phyloP scores from a whole-genome alignment of 2,113 vertebrate species.

The Irena cyanogastra region DNA sequence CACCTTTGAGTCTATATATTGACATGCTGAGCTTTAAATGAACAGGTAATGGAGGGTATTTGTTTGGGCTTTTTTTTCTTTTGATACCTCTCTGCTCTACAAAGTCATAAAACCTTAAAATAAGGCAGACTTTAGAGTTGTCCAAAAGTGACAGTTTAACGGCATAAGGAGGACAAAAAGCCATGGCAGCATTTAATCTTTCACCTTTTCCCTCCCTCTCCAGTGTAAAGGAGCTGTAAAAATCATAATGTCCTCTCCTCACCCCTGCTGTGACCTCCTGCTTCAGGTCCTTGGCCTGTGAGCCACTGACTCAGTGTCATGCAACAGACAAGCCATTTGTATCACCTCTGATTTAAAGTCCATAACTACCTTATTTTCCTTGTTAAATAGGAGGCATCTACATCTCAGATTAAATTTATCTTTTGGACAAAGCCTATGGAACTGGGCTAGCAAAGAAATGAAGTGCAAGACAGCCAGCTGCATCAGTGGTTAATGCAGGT shows the following conservation, averaged over 20 bases:
- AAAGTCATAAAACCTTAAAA: neutral
- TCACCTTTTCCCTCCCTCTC: neutral
- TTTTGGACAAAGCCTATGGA: neutral
- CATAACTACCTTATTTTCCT: neutral
- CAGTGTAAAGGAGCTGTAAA: neutral
- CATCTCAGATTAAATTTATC: neutral
- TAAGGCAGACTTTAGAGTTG: neutral
- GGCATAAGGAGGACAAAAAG: neutral
- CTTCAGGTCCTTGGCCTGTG: neutral
- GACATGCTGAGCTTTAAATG: neutral
- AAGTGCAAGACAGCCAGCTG: neutral
- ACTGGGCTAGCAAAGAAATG: neutral
- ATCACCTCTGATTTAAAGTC: neutral
- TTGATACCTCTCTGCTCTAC: neutral
- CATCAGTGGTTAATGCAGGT: neutral
- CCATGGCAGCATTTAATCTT: neutral
- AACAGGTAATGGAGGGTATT: neutral
- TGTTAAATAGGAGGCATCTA: neutral
- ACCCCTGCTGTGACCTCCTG: rapidly evolving
- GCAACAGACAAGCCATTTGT: neutral
- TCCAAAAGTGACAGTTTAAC: neutral
- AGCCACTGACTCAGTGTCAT: neutral
- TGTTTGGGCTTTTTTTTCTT: neutral
- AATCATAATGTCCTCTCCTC: neutral
- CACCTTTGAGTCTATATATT: neutral